These are phyloP conservation scores for Isichthys henryi DNA, from an alignment of 2,113 vertebrate genomes.

Conservation along the genomic window DNA sequence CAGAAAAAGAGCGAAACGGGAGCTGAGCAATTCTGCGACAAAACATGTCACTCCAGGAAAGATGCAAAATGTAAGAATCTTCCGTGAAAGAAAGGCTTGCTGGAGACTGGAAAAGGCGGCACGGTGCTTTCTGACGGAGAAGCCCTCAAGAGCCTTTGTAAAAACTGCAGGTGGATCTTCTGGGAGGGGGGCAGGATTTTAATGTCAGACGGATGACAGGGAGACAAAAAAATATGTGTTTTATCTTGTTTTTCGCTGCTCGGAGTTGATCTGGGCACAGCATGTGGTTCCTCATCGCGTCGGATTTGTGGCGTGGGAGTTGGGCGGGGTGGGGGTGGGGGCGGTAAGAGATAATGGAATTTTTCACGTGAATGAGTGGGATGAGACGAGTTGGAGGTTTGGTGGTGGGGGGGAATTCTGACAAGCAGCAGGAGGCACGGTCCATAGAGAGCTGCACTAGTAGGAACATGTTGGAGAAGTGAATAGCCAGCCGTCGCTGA, in stretches of 20 bases:
- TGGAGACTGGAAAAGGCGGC: background rate
- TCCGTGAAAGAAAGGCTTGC: background rate
- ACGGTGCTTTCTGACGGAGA: background rate
- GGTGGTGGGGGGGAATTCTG: background rate
- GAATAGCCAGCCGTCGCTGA: background rate
- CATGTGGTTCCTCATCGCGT: background rate
- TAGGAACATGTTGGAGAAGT: background rate
- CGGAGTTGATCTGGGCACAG: background rate
- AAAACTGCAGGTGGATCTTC: background rate
- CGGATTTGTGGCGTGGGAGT: background rate
- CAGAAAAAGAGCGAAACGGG: background rate
- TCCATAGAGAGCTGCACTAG: background rate
- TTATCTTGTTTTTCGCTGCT: conserved; percentile 8
- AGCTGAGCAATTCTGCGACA: background rate
- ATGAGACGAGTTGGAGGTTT: background rate
- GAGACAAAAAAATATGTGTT: conserved; percentile 4
- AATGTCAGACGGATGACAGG: background rate
- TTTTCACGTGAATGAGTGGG: conserved; percentile 6
- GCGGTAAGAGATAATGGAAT: conserved; percentile 8
- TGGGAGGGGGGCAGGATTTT: background rate
- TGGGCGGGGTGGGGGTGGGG: background rate
- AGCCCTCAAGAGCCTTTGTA: background rate
- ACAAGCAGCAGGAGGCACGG: background rate
- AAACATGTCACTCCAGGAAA: background rate
- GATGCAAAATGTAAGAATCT: background rate